Percentiles rank a stretch among this genome's conserved stretches.
Conservation (phyloP, 2,888 invertebrate genomes). For the Leptinotarsa juncta region DNA sequence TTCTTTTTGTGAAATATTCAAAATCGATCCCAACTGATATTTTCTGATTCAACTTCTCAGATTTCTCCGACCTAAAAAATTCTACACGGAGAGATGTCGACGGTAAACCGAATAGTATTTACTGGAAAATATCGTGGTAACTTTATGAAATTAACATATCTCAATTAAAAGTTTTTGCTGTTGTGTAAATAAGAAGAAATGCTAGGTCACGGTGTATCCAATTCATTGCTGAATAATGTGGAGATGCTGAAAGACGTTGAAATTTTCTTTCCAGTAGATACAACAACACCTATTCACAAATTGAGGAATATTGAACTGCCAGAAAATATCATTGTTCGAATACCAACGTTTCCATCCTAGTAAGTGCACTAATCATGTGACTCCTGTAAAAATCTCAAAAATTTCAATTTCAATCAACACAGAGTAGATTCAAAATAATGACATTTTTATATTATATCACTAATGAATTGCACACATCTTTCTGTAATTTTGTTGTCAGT, state of each 20-base stretch:
- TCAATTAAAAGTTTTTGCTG: conserved; percentile 75
- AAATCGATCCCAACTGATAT: no score
- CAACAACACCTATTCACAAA: conserved; percentile 79
- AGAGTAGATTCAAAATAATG: no score
- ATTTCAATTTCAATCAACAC: no score
- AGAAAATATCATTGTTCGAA: conserved; percentile 86
- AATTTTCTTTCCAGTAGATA: conserved; percentile 80
- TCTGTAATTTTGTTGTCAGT: no score
- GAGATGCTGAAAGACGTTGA: conserved; percentile 79
- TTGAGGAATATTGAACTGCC: conserved; percentile 81
- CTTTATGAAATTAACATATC: conserved; percentile 63
- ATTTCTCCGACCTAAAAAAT: conserved; percentile 79
- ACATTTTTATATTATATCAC: no score
- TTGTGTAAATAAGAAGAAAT: conserved; percentile 77
- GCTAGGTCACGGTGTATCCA: conserved; percentile 84
- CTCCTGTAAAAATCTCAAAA: no score
- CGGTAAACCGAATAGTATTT: conserved; percentile 73
- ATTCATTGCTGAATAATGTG: conserved; percentile 82
- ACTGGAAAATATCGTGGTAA: conserved; percentile 67
- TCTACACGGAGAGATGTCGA: conserved; percentile 75
- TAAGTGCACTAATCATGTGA: conserved; percentile 52
- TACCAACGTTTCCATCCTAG: conserved; percentile 87
- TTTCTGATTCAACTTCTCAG: conserved; percentile 63
- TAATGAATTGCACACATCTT: no score
- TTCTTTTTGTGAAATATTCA: no score